A percentile compares a stretch with the other conserved stretches of the same genome.
Conservation (phyloP, 1,140 invertebrate species). For the Pogonus chalceus region DNA sequence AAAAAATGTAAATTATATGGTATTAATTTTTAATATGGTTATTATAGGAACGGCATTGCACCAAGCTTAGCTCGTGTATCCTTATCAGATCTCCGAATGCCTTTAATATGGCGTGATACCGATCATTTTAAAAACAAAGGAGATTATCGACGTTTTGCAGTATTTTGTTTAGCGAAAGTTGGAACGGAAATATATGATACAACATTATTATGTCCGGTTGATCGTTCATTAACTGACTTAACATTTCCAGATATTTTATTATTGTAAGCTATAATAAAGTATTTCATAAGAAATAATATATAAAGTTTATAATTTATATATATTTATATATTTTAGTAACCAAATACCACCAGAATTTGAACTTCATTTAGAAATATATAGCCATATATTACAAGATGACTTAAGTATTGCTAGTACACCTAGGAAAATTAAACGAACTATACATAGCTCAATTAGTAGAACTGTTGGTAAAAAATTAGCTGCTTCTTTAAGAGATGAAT, state of each 20-base stretch:
- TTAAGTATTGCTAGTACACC: constrained; percentile 57
- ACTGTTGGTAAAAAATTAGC: constrained; percentile 56
- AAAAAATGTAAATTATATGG: too few species aligned
- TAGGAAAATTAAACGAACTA: constrained; percentile 54
- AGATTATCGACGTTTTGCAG: constrained; percentile 58
- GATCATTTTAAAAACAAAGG: constrained; percentile 68
- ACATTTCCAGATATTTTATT: constrained; percentile 58
- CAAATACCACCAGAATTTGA: constrained; percentile 54
- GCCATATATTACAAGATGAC: constrained; percentile 57
- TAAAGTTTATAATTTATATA: constrained; percentile 3
- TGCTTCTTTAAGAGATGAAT: constrained; percentile 43
- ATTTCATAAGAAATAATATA: too few species aligned
- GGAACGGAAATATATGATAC: constrained; percentile 63
- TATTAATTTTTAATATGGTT: too few species aligned
- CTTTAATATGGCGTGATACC: constrained; percentile 61
- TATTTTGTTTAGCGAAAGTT: constrained; percentile 57
- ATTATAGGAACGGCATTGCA: constrained; percentile 17
- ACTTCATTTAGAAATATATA: constrained; percentile 56
- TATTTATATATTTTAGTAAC: constrained; percentile 40
- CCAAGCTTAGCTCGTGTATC: constrained; percentile 38
- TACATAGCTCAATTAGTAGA: constrained; percentile 57
- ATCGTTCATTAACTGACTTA: constrained; percentile 59
- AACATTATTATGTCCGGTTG: constrained; percentile 53
- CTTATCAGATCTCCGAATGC: constrained; percentile 54
- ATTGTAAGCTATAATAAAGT: too few species aligned